These are phyloP conservation scores for Apomyelois bistriatella DNA, from an alignment of 2,888 invertebrate genomes.

Conservation along the genomic window DNA sequence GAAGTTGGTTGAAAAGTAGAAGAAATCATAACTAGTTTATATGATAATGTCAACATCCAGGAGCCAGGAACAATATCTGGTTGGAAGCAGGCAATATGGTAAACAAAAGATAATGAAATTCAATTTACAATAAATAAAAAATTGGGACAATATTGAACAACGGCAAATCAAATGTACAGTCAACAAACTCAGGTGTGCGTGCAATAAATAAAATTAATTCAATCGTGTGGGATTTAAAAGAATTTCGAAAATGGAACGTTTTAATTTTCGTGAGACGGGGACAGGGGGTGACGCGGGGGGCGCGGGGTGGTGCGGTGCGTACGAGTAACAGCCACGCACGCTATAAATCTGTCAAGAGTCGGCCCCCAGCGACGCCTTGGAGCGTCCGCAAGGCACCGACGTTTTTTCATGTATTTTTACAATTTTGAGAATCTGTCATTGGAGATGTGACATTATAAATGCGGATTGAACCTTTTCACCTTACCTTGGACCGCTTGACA, in stretches of 20 bases:
- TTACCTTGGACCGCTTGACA: neutral
- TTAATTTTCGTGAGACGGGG: constrained; percentile 57
- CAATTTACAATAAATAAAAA: constrained; percentile 12
- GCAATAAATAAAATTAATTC: constrained; percentile 38
- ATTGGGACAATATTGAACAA: constrained; percentile 8
- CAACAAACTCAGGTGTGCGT: constrained; percentile 31
- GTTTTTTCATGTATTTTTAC: constrained; percentile 29
- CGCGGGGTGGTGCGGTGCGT: constrained; percentile 36
- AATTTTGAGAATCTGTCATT: neutral
- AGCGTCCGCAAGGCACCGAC: constrained; percentile 47
- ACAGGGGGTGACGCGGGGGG: constrained; percentile 25
- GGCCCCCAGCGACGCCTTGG: constrained; percentile 59
- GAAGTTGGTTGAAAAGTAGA: too few relatives aligned
- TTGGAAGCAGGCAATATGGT: neutral
- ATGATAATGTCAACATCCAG: too few relatives aligned
- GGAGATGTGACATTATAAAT: neutral
- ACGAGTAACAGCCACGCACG: constrained; percentile 61
- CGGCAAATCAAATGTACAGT: constrained; percentile 23
- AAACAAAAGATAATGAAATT: constrained; percentile 11
- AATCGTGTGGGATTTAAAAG: constrained; percentile 46
- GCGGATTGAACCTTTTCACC: neutral
- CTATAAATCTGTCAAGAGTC: constrained; percentile 69
- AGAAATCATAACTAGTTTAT: too few relatives aligned
- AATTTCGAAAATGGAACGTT: constrained; percentile 57
- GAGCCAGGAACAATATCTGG: too few relatives aligned